A percentile compares a stretch with the other conserved stretches of the same genome.
These are phyloP conservation scores for Ganaspis sp. DNA, from an alignment of 1,140 invertebrate genomes.

Conservation along the genomic window DNA sequence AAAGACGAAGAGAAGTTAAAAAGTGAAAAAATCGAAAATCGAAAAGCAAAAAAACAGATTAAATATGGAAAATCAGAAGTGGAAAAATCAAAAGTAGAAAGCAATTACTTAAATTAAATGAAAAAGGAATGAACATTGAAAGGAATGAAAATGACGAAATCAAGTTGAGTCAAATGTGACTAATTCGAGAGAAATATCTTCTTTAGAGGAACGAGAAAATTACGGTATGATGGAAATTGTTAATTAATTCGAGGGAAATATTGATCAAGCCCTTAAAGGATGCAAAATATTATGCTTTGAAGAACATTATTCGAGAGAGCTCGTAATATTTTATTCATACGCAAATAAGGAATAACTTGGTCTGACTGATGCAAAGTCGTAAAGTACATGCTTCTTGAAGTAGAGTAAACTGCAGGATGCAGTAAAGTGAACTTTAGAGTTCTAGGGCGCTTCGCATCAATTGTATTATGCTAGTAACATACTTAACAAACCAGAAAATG, in stretches of 20 bases:
- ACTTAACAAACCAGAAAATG: neutral
- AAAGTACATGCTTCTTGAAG: constrained; percentile 20
- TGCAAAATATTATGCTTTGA: constrained; percentile 16
- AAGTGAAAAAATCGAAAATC: too few relatives aligned
- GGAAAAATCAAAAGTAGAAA: too few relatives aligned
- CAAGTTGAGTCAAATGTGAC: neutral
- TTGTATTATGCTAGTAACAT: neutral
- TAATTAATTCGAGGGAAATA: neutral
- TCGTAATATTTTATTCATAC: constrained; percentile 19
- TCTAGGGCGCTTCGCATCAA: neutral
- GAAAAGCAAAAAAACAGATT: too few relatives aligned
- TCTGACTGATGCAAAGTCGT: constrained; percentile 22
- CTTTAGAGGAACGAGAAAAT: neutral
- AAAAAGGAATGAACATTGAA: too few relatives aligned
- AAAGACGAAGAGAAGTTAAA: too few relatives aligned
- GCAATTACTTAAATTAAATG: too few relatives aligned
- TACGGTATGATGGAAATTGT: neutral
- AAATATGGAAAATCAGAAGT: too few relatives aligned
- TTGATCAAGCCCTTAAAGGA: neutral
- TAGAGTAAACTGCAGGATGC: constrained; percentile 1
- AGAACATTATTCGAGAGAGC: constrained; percentile 8
- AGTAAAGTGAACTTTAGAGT: constrained; percentile 23
- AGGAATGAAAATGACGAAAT: neutral
- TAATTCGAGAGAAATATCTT: too few relatives aligned
- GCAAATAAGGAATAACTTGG: constrained; percentile 17